Evolutionary conservation across 2,888 invertebrate species (phyloP).

Genomic region (Synergus gifuensis): DNA sequence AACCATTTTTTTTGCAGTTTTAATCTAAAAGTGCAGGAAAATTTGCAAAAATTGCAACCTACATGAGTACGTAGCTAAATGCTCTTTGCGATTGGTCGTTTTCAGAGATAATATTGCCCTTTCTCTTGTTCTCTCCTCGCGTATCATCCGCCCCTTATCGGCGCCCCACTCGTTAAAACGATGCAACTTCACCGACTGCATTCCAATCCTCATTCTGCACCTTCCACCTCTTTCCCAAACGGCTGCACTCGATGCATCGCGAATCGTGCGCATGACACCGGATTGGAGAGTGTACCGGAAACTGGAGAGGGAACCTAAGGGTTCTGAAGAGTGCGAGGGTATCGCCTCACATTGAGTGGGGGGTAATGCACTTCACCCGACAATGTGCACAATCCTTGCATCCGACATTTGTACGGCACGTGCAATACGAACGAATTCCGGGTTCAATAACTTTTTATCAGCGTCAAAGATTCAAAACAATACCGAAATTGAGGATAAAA

Average conservation of each 20-base stretch:
- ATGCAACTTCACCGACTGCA: conserved; percentile 52
- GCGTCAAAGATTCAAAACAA: not conserved
- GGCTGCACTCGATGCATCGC: conserved; percentile 58
- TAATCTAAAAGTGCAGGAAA: not conserved
- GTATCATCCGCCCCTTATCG: conserved; percentile 57
- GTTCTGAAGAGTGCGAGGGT: conserved; percentile 54
- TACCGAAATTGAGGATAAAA: not conserved
- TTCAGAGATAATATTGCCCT: conserved; percentile 54
- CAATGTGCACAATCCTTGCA: conserved; percentile 57
- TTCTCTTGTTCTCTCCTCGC: conserved; percentile 46
- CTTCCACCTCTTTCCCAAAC: conserved; percentile 58
- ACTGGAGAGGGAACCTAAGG: conserved; percentile 56
- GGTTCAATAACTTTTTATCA: conserved; percentile 10
- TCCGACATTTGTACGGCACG: conserved; percentile 68
- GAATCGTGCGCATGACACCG: conserved; percentile 58
- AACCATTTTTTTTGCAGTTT: not conserved
- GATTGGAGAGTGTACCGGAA: conserved; percentile 57
- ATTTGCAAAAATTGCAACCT: not conserved
- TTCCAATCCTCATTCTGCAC: conserved; percentile 46
- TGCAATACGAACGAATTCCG: conserved; percentile 49
- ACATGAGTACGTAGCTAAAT: not conserved
- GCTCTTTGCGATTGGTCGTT: conserved; percentile 51
- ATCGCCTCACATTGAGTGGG: conserved; percentile 57
- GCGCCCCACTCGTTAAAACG: conserved; percentile 55
- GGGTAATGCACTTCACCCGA: conserved; percentile 70